A percentile compares a stretch with the other conserved stretches of the same genome.
phyloP scores from a whole-genome alignment of 2,888 invertebrate species.

The Herminia tarsipennalis region DNA sequence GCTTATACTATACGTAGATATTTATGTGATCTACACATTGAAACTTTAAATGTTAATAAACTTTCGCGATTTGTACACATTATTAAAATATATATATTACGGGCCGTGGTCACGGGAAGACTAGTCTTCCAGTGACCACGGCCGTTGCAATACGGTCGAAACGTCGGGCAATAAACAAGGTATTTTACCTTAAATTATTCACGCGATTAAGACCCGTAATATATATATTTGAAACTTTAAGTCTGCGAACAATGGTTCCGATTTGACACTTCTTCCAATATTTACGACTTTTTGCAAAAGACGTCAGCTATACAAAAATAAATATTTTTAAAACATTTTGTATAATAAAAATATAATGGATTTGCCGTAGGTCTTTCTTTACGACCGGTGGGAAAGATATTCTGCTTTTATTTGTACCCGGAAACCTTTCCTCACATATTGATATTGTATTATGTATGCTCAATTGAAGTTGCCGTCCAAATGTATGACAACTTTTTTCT shows the following conservation, averaged over 20 bases:
- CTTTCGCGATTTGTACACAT: too few species aligned
- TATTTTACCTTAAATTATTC: too few species aligned
- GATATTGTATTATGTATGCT: constrained; percentile 1
- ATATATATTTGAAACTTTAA: too few species aligned
- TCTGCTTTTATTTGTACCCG: background rate
- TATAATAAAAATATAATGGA: background rate
- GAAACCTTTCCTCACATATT: background rate
- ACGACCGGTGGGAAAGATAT: background rate
- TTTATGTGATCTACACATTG: too few species aligned
- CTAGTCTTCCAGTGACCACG: too few species aligned
- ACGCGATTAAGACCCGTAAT: too few species aligned
- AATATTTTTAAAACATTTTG: background rate
- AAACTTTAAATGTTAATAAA: too few species aligned
- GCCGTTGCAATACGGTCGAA: too few species aligned
- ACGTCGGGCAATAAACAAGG: too few species aligned
- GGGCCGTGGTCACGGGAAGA: too few species aligned
- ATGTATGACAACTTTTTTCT: background rate
- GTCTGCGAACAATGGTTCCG: background rate
- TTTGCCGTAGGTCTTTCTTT: background rate
- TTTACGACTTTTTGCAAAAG: background rate
- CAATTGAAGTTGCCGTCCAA: background rate
- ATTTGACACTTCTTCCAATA: background rate
- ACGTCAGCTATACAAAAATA: background rate
- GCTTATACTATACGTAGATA: too few species aligned
- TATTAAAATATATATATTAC: too few species aligned